Conservation (phyloP, 2,888 invertebrate species). For the Stramonita haemastoma region DNA sequence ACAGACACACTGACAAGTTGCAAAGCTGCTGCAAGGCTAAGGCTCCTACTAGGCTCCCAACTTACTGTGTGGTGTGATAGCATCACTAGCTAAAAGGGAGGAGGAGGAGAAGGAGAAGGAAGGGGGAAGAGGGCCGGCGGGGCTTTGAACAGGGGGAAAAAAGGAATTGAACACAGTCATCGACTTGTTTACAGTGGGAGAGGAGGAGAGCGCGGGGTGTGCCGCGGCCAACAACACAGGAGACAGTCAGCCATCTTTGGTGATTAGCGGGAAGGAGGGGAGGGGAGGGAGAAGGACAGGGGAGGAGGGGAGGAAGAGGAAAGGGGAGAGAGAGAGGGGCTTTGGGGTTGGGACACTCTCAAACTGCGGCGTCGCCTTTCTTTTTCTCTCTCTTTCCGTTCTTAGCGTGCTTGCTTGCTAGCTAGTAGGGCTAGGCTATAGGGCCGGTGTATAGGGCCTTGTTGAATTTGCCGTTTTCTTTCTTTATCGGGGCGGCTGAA, state of each 20-base stretch:
- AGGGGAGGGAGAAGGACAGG: too few relatives aligned
- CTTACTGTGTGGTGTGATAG: background rate
- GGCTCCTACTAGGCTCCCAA: background rate
- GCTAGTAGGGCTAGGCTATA: too few relatives aligned
- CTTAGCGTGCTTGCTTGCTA: background rate
- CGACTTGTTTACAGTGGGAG: background rate
- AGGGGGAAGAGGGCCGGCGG: too few relatives aligned
- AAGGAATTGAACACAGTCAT: slow-evolving; percentile 5
- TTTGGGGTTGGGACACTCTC: slow-evolving; percentile 16
- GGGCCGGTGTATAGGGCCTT: background rate
- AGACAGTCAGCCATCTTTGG: slow-evolving; percentile 32
- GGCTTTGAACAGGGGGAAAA: background rate
- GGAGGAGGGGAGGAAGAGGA: too few relatives aligned
- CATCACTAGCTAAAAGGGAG: too few relatives aligned
- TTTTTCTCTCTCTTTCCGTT: slow-evolving; percentile 21
- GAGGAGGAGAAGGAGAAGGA: too few relatives aligned
- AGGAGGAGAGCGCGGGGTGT: too few relatives aligned
- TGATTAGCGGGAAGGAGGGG: slow-evolving; percentile 28
- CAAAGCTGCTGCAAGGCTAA: too few relatives aligned
- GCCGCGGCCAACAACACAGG: background rate
- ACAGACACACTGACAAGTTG: background rate
- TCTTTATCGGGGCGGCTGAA: background rate
- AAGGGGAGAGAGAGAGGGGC: too few relatives aligned
- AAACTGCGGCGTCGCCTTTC: slow-evolving; percentile 30
- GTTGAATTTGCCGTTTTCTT: slow-evolving; percentile 11